phyloP scores from a whole-genome alignment of 1,140 invertebrate species.

The Nylanderia fulva region DNA sequence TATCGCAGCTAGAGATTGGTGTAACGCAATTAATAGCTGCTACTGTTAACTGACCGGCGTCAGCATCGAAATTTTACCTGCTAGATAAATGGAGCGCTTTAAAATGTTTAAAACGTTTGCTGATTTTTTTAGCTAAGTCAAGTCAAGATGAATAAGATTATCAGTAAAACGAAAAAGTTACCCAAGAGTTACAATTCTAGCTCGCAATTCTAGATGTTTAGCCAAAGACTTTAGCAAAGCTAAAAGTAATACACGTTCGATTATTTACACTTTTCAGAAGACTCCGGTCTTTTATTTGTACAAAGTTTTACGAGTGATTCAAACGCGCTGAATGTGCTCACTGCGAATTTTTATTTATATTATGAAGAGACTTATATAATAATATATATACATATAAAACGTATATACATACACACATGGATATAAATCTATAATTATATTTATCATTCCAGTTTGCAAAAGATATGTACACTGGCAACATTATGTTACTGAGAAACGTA shows the following conservation, averaged over 20 bases:
- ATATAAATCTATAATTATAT: slow-evolving; percentile 51
- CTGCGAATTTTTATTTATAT: slow-evolving; percentile 76
- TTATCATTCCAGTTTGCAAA: slow-evolving; percentile 70
- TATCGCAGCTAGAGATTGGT: slow-evolving; percentile 58
- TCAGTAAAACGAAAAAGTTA: slow-evolving; percentile 70
- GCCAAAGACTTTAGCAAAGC: slow-evolving; percentile 80
- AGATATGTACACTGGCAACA: slow-evolving; percentile 58
- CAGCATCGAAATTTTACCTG: slow-evolving; percentile 54
- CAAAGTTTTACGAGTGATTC: slow-evolving; percentile 70
- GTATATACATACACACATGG: slow-evolving; percentile 55
- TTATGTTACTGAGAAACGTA: slow-evolving; percentile 68
- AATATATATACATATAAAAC: no score
- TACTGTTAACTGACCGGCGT: slow-evolving; percentile 49
- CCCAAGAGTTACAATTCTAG: slow-evolving; percentile 69
- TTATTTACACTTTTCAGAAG: slow-evolving; percentile 70
- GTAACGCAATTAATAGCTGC: slow-evolving; percentile 44
- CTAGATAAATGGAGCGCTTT: slow-evolving; percentile 46
- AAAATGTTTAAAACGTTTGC: slow-evolving; percentile 49
- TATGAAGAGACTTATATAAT: slow-evolving; percentile 73
- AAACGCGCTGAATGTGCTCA: slow-evolving; percentile 65
- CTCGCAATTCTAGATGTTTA: slow-evolving; percentile 74
- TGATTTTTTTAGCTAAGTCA: slow-evolving; percentile 50
- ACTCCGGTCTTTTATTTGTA: slow-evolving; percentile 74
- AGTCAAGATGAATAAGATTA: slow-evolving; percentile 59
- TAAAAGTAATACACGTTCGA: slow-evolving; percentile 66